A percentile compares a stretch with the other conserved stretches of the same genome.
phyloP scores from a whole-genome alignment of 1,140 invertebrate genomes.

The Laodelphax striatellus region DNA sequence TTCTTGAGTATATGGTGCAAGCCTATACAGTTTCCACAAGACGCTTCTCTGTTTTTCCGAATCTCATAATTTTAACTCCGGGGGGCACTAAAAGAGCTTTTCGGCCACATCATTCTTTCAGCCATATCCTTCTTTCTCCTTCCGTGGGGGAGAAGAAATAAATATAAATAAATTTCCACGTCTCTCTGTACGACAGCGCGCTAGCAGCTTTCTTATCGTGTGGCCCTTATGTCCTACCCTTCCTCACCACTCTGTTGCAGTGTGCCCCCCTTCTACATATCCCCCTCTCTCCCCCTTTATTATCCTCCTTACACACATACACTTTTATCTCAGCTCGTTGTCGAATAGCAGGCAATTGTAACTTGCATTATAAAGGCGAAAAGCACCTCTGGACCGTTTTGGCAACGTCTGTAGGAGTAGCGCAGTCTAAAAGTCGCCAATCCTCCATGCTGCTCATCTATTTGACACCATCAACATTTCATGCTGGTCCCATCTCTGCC shows the following conservation, averaged over 20 bases:
- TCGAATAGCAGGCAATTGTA: no score
- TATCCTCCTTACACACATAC: not conserved
- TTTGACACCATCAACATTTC: no score
- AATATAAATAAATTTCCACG: conserved; percentile 3
- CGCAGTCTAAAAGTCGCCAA: no score
- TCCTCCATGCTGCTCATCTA: no score
- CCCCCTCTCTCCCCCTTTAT: not conserved
- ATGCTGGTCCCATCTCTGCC: no score
- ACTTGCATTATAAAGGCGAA: no score
- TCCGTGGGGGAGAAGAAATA: not conserved
- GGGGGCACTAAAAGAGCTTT: conserved; percentile 1
- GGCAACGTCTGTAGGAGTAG: no score
- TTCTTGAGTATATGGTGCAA: not conserved
- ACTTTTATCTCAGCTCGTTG: no score
- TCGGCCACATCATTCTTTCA: not conserved
- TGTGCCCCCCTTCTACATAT: not conserved
- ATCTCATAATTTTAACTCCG: conserved; percentile 2
- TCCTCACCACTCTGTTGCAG: not conserved
- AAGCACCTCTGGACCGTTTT: no score
- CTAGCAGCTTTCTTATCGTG: not conserved
- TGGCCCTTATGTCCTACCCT: not conserved
- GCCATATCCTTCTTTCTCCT: not conserved
- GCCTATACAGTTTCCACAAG: not conserved
- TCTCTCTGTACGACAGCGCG: not conserved
- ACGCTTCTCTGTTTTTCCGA: not conserved